Evolutionary conservation across 2,797 vertebrate species (phyloP).

Genomic region (Synaphobranchus kaupii): DNA sequence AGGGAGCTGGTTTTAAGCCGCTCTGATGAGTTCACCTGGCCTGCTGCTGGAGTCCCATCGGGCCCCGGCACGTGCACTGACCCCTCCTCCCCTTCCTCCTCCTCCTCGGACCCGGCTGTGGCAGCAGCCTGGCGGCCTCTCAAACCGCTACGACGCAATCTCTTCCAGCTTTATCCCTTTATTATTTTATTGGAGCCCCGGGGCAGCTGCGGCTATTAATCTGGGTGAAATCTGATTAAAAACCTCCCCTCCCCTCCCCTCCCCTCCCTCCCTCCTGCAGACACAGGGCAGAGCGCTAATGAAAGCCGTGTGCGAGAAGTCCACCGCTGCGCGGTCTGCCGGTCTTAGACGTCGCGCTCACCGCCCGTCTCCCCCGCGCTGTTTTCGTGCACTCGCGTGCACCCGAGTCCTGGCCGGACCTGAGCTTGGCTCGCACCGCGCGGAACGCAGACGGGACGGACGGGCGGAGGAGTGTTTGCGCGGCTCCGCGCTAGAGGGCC

Average conservation of each 20-base stretch:
- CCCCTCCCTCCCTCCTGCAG: conserved; percentile 12
- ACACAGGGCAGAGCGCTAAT: conserved; percentile 32
- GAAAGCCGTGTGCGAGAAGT: conserved; percentile 33
- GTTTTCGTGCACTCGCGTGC: no score
- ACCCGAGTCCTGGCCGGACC: not conserved
- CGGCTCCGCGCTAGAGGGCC: not conserved
- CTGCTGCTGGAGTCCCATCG: not conserved
- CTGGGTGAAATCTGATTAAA: conserved; percentile 38
- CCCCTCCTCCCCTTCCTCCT: not conserved
- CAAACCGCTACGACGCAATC: not conserved
- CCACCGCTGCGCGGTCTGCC: not conserved
- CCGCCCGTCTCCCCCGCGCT: no score
- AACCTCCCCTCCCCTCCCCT: not conserved
- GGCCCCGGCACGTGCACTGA: not conserved
- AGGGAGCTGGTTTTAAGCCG: not conserved
- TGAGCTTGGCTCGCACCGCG: no score
- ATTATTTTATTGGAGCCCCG: conserved; percentile 28
- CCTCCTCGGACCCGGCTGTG: not conserved
- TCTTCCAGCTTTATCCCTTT: conserved; percentile 22
- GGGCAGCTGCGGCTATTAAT: conserved; percentile 36
- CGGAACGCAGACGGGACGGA: no score
- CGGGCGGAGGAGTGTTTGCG: not conserved
- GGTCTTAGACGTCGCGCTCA: conserved; percentile 26
- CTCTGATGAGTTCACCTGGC: not conserved
- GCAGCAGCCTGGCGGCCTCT: conserved; percentile 9